Percentiles rank a stretch among this genome's conserved stretches.
Evolutionary conservation across 2,797 vertebrate genomes (phyloP).

Genomic region (Hybognathus amarus): DNA sequence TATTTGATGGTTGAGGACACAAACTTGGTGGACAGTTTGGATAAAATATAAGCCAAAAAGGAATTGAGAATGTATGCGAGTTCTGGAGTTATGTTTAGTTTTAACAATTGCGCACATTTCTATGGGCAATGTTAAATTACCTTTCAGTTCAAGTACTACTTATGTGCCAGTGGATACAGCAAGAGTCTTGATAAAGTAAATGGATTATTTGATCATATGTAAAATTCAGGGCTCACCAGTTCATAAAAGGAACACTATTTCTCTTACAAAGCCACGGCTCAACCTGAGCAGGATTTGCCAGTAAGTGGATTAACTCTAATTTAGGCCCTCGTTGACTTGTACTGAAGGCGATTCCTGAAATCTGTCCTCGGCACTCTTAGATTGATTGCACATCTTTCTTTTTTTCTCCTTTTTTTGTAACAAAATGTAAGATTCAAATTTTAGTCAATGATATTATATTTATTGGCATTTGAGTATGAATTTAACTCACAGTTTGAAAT

Average conservation of each 20-base stretch:
- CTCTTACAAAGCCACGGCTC: conserved; percentile 27
- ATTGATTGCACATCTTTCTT: neutral
- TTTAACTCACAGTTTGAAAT: conserved; percentile 1
- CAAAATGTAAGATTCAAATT: neutral
- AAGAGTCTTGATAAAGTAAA: conserved; percentile 68
- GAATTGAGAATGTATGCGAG: neutral
- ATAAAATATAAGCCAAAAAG: conserved; percentile 11
- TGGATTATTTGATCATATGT: neutral
- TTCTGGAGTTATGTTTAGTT: conserved; percentile 10
- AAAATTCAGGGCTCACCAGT: conserved; percentile 4
- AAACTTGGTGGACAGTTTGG: conserved; percentile 1
- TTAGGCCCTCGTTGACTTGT: conserved; percentile 25
- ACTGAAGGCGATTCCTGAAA: conserved; percentile 17
- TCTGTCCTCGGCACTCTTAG: conserved; percentile 1
- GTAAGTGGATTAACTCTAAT: conserved; percentile 53
- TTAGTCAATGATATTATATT: conserved; percentile 20
- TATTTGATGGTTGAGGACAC: conserved; percentile 17
- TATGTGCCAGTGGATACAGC: neutral
- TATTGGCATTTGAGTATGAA: conserved; percentile 3
- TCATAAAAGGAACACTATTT: conserved; percentile 7
- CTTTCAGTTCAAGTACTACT: conserved; percentile 4
- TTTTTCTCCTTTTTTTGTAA: neutral
- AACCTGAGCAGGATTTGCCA: conserved; percentile 36
- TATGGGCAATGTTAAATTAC: neutral
- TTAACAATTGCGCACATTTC: conserved; percentile 12